Percentiles rank a stretch among this genome's conserved stretches.
These are phyloP conservation scores for Taphrorychus bicolor DNA, from an alignment of 2,888 invertebrate genomes.

Conservation along the genomic window DNA sequence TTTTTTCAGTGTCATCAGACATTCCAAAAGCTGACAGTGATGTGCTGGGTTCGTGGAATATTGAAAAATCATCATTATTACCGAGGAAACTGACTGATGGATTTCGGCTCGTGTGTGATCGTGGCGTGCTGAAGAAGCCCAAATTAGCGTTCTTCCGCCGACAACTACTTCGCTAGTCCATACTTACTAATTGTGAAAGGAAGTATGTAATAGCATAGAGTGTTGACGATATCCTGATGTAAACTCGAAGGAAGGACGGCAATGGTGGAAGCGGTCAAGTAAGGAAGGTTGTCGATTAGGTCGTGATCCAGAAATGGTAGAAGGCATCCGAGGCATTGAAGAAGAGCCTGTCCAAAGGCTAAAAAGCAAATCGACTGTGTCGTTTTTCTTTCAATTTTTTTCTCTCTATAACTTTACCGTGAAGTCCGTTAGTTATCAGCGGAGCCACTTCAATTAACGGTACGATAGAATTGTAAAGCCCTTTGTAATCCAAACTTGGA, in stretches of 20 bases:
- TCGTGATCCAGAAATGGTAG: constrained; percentile 97
- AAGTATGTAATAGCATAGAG: constrained; percentile 93
- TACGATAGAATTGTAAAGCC: constrained; percentile 89
- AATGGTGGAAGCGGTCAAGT: constrained; percentile 91
- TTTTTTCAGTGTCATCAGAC: constrained; percentile 92
- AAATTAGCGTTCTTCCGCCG: too few relatives aligned
- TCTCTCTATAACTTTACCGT: constrained; percentile 65
- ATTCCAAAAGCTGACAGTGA: constrained; percentile 95
- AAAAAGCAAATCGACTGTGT: constrained; percentile 54
- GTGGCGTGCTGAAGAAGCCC: constrained; percentile 61
- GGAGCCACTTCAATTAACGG: constrained; percentile 94
- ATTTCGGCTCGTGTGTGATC: constrained; percentile 75
- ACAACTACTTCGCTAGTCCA: background rate
- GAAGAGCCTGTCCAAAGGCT: constrained; percentile 93
- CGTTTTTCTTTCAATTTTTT: background rate
- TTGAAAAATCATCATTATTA: constrained; percentile 97
- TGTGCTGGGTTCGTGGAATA: constrained; percentile 94
- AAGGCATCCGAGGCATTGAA: constrained; percentile 93
- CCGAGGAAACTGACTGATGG: constrained; percentile 87
- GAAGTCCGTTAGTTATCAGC: constrained; percentile 85
- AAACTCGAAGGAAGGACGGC: constrained; percentile 88
- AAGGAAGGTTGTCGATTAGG: constrained; percentile 93
- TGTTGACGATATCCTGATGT: constrained; percentile 94
- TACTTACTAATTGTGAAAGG: constrained; percentile 93
- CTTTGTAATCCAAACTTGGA: constrained; percentile 96